These are phyloP conservation scores for Pteropus rufus DNA, from an alignment of 2,797 vertebrate genomes.

Conservation along the genomic window DNA sequence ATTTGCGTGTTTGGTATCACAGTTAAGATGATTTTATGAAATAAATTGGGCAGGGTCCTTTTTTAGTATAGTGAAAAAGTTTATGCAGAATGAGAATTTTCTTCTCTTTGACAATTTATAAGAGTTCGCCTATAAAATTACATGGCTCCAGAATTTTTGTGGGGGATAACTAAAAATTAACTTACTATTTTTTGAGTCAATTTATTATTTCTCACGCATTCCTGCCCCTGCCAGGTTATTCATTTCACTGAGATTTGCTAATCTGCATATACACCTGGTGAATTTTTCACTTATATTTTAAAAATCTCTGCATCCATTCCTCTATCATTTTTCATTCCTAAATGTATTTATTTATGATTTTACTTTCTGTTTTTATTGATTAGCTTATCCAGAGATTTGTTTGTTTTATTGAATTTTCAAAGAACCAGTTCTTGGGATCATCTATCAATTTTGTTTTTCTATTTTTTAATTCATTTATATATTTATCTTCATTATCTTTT, in stretches of 20 bases:
- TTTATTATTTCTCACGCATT: not conserved
- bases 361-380: conserved; percentile 63
- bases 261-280: not conserved
- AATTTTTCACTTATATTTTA: conserved; percentile 38
- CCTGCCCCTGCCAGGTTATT: not conserved
- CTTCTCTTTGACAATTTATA: conserved; percentile 9
- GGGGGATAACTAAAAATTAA: conserved; percentile 35
- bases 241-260: conserved; percentile 30
- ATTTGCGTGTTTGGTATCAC: not conserved
- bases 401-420: conserved; percentile 68
- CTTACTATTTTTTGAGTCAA: not conserved
- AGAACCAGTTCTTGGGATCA: conserved; percentile 54
- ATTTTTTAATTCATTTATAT: conserved; percentile 44
- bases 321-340: conserved; percentile 55
- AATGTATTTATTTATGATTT: conserved; percentile 61
- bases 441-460: conserved; percentile 63
- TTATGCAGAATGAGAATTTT: not conserved
- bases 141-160: conserved; percentile 1
- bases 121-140: conserved; percentile 13
- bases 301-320: conserved; percentile 32
- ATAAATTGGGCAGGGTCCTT: not conserved
- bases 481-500: conserved; percentile 64
- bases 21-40: not conserved
- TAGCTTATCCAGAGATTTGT: conserved; percentile 60
- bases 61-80: not conserved